Evolutionary conservation across 2,113 vertebrate genomes (phyloP).

Genomic region (Notothenia rossii): DNA sequence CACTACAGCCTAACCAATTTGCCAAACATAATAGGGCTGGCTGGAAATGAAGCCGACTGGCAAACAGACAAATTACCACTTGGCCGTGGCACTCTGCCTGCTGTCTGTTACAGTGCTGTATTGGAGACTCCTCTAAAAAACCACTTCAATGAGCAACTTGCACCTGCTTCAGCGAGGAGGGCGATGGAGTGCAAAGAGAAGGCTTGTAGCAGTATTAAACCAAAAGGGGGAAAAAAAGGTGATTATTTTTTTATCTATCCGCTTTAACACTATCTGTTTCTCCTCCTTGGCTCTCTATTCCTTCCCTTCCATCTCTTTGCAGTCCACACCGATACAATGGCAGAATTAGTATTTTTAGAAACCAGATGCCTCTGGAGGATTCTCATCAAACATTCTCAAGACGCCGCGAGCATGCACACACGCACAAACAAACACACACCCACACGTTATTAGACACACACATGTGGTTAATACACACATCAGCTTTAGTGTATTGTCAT

Average conservation of each 20-base stretch:
- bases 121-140: slow-evolving; percentile 38
- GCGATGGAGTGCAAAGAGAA: slow-evolving; percentile 33
- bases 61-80: slow-evolving; percentile 58
- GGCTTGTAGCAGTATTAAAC: slow-evolving; percentile 50
- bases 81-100: slow-evolving; percentile 56
- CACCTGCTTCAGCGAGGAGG: slow-evolving; percentile 62
- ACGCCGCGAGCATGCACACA: slow-evolving; percentile 10
- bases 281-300: slow-evolving; percentile 18
- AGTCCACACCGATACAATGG: slow-evolving; percentile 69
- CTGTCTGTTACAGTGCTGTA: slow-evolving; percentile 71
- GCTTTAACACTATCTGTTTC: slow-evolving; percentile 35
- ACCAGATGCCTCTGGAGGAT: slow-evolving; percentile 69
- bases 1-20: slow-evolving; percentile 44
- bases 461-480: not conserved
- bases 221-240: slow-evolving; percentile 15
- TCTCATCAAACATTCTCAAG: slow-evolving; percentile 74
- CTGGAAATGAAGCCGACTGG: slow-evolving; percentile 66
- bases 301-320: slow-evolving; percentile 46
- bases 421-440: slow-evolving; percentile 23
- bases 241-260: slow-evolving; percentile 2
- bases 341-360: slow-evolving; percentile 82
- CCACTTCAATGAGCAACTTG: slow-evolving; percentile 46
- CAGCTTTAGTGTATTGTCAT: slow-evolving; percentile 38
- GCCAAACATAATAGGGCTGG: slow-evolving; percentile 75
- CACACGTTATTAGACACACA: slow-evolving; percentile 31